These are phyloP conservation scores for Nasonia giraulti DNA, from an alignment of 1,140 invertebrate genomes.

Conservation along the genomic window DNA sequence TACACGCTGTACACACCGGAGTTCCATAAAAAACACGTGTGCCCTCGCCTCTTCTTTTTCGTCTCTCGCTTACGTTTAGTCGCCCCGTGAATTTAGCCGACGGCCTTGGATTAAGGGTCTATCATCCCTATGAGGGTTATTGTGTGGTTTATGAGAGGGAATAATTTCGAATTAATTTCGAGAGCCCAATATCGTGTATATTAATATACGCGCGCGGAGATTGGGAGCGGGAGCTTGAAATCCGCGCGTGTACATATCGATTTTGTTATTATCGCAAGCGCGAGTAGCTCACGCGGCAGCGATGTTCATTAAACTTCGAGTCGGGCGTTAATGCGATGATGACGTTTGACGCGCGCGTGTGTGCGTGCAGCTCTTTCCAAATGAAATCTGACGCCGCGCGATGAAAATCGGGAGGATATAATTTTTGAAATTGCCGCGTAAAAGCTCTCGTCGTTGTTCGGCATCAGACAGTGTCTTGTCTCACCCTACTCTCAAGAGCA, in stretches of 20 bases:
- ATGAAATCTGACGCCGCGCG: neutral
- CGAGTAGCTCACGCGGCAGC: neutral
- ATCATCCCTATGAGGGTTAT: neutral
- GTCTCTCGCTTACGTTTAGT: neutral
- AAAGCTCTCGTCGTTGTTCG: neutral
- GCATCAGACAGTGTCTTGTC: slow-evolving; percentile 28
- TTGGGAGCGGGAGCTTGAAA: neutral
- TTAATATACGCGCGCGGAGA: neutral
- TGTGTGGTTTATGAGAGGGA: neutral
- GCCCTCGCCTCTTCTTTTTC: neutral
- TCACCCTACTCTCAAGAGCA: slow-evolving; percentile 18
- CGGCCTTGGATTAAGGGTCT: neutral
- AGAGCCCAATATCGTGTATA: too few species aligned
- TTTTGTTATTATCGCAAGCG: neutral
- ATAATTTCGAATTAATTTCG: neutral
- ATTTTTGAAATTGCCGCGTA: too few species aligned
- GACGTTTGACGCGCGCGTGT: neutral
- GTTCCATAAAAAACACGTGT: slow-evolving; percentile 16
- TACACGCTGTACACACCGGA: neutral
- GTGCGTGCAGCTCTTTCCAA: neutral
- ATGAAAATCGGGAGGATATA: neutral
- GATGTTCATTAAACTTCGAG: neutral
- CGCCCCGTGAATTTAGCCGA: neutral
- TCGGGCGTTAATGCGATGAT: neutral
- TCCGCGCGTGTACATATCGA: neutral